Percentiles rank a stretch among this genome's conserved stretches.
These are phyloP conservation scores for Zosterops borbonicus DNA, from an alignment of 2,113 vertebrate genomes.

Conservation along the genomic window DNA sequence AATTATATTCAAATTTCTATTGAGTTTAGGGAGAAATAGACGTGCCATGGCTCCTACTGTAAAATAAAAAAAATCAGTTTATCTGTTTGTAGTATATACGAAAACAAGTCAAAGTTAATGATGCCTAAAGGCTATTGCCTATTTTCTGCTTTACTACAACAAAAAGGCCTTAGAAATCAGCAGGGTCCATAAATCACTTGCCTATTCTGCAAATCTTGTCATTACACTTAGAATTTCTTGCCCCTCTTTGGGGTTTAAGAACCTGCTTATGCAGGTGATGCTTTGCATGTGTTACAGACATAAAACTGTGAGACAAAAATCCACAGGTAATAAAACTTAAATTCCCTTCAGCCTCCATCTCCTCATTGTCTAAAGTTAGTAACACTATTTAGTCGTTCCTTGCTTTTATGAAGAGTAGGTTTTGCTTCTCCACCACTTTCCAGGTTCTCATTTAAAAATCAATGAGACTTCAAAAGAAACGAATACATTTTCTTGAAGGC, in stretches of 20 bases:
- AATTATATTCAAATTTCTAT: background rate
- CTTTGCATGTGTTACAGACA: background rate
- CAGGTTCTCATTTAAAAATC: background rate
- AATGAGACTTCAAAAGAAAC: background rate
- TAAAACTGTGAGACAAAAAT: background rate
- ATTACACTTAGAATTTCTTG: background rate
- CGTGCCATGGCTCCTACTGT: background rate
- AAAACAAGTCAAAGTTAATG: background rate
- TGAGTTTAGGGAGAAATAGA: background rate
- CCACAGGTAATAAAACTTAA: background rate
- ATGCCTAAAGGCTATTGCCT: background rate
- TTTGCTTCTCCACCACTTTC: background rate
- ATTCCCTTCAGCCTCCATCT: background rate
- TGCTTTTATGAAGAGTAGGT: background rate
- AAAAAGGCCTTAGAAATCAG: background rate
- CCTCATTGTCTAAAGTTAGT: background rate
- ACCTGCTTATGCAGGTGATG: background rate
- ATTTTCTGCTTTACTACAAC: background rate
- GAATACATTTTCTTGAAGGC: background rate
- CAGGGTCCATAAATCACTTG: background rate
- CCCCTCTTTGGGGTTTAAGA: background rate
- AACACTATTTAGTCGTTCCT: accelerated
- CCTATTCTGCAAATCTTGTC: background rate
- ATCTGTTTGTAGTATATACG: background rate
- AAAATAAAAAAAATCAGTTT: background rate